Evolutionary conservation across 2,797 vertebrate species (phyloP), one percentile per base, ranked within the genome.

Genomic region (Atherinosoma microstoma): DNA sequence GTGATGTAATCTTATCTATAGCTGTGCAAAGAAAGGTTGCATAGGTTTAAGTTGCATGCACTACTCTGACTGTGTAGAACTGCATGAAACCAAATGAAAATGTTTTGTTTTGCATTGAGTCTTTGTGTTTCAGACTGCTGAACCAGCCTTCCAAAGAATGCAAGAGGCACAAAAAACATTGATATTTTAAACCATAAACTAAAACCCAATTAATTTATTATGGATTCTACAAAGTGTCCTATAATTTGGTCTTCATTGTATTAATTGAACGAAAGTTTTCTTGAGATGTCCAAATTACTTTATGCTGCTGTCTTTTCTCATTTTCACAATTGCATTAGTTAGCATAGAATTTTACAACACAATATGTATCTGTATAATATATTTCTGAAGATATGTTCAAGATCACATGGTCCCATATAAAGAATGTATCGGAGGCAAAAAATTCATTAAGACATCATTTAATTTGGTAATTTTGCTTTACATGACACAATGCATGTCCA

Each of bases 401-500:
- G 9, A 8, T 49, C 20, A 22, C 2, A 49, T 22, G 1, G 8
- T 59, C 4, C 35, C 36, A 22, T 45, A n/a, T 18, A 79, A 82
- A 69, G 82, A 82, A 15, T 34, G 0, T 34, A 27, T 57, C 18
- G n/a, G 54, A 87, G 72, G 80, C 83, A 85, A 79, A 83, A 47
- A 16, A 35, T 88, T 87, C 20, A 76, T 91, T 91, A 85, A 90
- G 88, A 94, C 91, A 92, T 82, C 77, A 88, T 95, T 95, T 95
- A 95, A 94, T 95, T 94, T 78, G 91, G 87, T 91, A 91, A 92
- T 90, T 91, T 93, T 92, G 90, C 81, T 94, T 94, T 94, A 94
- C 90, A 94, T 88, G 91, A 93, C 92, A 94, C 88, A 91, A 92
- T 91, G 90, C 85, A 82, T 90, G 82, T 88, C 91, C 84, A 88